Percentiles rank a stretch among this genome's conserved stretches.
Conservation (phyloP, 2,113 vertebrate species). For the Petromus typicus region DNA sequence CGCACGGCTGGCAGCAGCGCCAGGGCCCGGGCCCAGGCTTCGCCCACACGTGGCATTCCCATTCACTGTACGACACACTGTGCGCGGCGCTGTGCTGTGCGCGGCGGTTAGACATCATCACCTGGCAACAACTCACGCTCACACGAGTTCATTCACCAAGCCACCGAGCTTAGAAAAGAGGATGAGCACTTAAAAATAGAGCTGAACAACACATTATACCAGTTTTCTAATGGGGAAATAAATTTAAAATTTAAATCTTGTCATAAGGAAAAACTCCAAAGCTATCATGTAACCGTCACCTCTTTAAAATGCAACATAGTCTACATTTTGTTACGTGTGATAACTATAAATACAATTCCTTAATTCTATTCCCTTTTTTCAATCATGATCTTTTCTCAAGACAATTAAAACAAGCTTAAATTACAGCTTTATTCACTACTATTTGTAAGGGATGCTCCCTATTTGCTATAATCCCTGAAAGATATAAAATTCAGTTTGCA, state of each 20-base stretch:
- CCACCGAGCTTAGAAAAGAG: neutral
- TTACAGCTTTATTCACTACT: neutral
- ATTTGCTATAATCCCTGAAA: neutral
- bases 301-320: neutral
- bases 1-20: too few relatives aligned
- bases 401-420: neutral
- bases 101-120: too few relatives aligned
- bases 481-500: neutral
- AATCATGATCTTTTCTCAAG: neutral
- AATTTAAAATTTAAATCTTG: neutral
- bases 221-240: neutral
- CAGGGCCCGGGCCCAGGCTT: too few relatives aligned
- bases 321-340: neutral
- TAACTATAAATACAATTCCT: neutral
- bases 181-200: neutral
- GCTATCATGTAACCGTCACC: neutral
- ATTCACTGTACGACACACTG: too few relatives aligned
- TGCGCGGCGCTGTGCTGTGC: too few relatives aligned
- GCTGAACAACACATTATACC: neutral
- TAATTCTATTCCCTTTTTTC: neutral
- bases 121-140: neutral
- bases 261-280: neutral
- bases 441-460: neutral
- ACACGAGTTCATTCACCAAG: neutral
- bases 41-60: too few relatives aligned